A percentile compares a stretch with the other conserved stretches of the same genome.
phyloP scores from a whole-genome alignment of 1,140 invertebrate species.

The Macrosteles quadrilineatus region DNA sequence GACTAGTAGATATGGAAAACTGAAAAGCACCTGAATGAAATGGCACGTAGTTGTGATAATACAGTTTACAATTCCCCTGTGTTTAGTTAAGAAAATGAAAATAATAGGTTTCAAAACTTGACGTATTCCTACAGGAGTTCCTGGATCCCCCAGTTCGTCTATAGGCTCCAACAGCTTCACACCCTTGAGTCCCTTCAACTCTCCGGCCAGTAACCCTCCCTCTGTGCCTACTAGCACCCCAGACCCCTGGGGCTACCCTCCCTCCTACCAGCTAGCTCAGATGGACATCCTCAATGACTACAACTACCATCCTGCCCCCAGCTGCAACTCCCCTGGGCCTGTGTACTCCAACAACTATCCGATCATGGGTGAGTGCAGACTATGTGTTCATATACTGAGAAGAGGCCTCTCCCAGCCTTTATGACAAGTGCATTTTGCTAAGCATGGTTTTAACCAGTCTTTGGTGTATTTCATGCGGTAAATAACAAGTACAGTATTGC shows the following conservation, averaged over 20 bases:
- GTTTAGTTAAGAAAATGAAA: too few species aligned
- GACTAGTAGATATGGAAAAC: too few species aligned
- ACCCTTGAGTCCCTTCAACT: slow-evolving; percentile 65
- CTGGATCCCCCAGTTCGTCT: slow-evolving; percentile 37
- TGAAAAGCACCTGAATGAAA: too few species aligned
- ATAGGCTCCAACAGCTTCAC: slow-evolving; percentile 52
- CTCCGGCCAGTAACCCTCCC: slow-evolving; percentile 59
- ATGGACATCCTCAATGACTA: slow-evolving; percentile 68
- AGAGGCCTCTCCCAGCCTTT: too few species aligned
- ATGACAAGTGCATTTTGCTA: too few species aligned
- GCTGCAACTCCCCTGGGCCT: slow-evolving; percentile 48
- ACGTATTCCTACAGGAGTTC: not conserved
- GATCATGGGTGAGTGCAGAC: slow-evolving; percentile 44
- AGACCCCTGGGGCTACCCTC: slow-evolving; percentile 75
- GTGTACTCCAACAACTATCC: slow-evolving; percentile 39
- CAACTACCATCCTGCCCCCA: slow-evolving; percentile 53
- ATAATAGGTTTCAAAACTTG: too few species aligned
- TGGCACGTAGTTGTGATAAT: too few species aligned
- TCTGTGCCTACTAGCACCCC: slow-evolving; percentile 48
- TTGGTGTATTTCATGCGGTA: too few species aligned
- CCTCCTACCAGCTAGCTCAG: slow-evolving; percentile 60
- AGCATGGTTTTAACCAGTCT: too few species aligned
- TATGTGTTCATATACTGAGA: too few species aligned
- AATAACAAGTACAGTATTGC: too few species aligned
- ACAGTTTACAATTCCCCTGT: too few species aligned